Conservation (phyloP, 2,888 invertebrate species). For the Agonopterix subpropinquella region DNA sequence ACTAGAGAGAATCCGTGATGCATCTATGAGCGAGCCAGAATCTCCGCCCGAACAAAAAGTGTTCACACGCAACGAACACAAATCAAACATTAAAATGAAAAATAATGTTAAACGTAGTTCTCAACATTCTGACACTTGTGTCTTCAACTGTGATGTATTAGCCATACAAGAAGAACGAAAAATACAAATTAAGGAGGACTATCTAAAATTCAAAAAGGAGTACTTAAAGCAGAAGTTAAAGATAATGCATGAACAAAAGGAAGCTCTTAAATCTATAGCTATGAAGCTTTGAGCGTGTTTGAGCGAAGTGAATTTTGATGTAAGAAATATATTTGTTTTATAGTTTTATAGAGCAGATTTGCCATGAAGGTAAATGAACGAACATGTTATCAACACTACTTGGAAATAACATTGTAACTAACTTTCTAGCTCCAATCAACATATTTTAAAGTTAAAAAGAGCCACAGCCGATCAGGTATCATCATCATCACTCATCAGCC, state of each 20-base stretch:
- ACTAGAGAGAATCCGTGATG: conserved; percentile 23
- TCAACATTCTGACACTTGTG: conserved; percentile 38
- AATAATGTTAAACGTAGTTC: conserved; percentile 16
- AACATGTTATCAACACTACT: too few species aligned
- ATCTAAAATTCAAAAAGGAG: conserved; percentile 59
- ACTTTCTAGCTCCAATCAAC: too few species aligned
- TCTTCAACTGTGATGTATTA: conserved; percentile 53
- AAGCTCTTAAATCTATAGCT: conserved; percentile 60
- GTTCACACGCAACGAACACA: conserved; percentile 23
- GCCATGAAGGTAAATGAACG: too few species aligned
- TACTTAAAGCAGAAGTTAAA: conserved; percentile 58
- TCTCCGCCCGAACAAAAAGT: conserved; percentile 46
- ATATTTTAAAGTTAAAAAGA: too few species aligned
- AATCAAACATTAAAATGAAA: conserved; percentile 25
- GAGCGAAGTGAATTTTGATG: conserved; percentile 1
- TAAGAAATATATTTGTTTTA: too few species aligned
- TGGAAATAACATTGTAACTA: too few species aligned
- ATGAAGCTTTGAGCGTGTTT: conserved; percentile 34
- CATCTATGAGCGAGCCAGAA: conserved; percentile 42
- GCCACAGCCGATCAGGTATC: too few species aligned
- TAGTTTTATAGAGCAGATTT: too few species aligned
- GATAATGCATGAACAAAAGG: conserved; percentile 56
- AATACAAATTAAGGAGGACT: conserved; percentile 56
- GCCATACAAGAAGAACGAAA: conserved; percentile 53
- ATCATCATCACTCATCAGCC: too few species aligned